phyloP scores from a whole-genome alignment of 1,140 invertebrate genomes.

The silkworm (Bombyx mori) region ASM3026992v2 NC_085109.1:7992501-7993000 shows the following conservation, averaged over 20 bases:
- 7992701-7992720: constrained; percentile 45
- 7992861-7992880: no score
- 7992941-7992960: no score
- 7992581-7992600: constrained; percentile 66
- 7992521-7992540: constrained; percentile 34
- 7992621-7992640: constrained; percentile 67
- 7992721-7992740: constrained; percentile 36
- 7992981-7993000: constrained; percentile 5
- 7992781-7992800: constrained; percentile 52
- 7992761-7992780: constrained; percentile 61
- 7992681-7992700: constrained; percentile 68
- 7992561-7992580: constrained; percentile 49
- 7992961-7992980: neutral
- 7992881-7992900: neutral
- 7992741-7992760: constrained; percentile 68
- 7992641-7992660: constrained; percentile 70
- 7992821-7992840: no score
- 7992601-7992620: constrained; percentile 69
- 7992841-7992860: no score
- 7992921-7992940: neutral
- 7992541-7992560: constrained; percentile 43
- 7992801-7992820: constrained; percentile 30
- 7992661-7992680: constrained; percentile 71
- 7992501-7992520: constrained; percentile 28
- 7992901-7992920: neutral